Evolutionary conservation across 2,797 vertebrate genomes (phyloP).

Genomic region (Eutrigla gurnardus): DNA sequence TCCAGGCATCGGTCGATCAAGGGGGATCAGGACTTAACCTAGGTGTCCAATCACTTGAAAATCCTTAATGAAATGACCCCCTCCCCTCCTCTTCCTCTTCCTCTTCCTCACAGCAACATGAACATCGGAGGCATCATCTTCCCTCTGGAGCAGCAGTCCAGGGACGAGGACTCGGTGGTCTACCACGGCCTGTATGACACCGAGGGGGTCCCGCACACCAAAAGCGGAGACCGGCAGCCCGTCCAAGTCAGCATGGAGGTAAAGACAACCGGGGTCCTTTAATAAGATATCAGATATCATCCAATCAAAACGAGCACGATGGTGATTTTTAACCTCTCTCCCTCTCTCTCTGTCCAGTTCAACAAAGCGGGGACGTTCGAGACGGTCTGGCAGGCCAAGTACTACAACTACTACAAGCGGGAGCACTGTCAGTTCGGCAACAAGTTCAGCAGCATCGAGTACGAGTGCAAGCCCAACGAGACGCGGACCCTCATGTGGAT

Average conservation of each 20-base stretch:
- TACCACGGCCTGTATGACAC: constrained; percentile 94
- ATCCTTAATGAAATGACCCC: too few relatives aligned
- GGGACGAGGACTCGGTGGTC: constrained; percentile 87
- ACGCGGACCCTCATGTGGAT: constrained; percentile 99
- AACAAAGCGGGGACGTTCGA: constrained; percentile 92
- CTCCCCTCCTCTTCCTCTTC: not conserved
- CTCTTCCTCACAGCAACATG: constrained; percentile 86
- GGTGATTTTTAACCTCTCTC: not conserved
- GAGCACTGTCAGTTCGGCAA: constrained; percentile 98
- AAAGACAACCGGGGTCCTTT: constrained; percentile 8
- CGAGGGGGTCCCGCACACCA: constrained; percentile 96
- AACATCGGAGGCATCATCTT: constrained; percentile 92
- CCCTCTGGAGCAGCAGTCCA: constrained; percentile 91
- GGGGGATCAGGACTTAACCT: too few relatives aligned
- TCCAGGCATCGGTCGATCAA: too few relatives aligned
- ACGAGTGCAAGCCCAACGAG: constrained; percentile 98
- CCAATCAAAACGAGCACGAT: not conserved
- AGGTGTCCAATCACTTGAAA: too few relatives aligned
- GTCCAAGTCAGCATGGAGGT: constrained; percentile 97
- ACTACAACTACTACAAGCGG: constrained; percentile 99
- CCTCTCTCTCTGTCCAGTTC: constrained; percentile 74
- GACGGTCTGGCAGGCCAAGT: constrained; percentile 98
- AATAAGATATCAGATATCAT: not conserved
- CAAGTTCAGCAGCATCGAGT: constrained; percentile 95
- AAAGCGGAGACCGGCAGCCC: constrained; percentile 96